Conservation (phyloP, 1,140 invertebrate genomes). For the Andrena cerasifolii region DNA sequence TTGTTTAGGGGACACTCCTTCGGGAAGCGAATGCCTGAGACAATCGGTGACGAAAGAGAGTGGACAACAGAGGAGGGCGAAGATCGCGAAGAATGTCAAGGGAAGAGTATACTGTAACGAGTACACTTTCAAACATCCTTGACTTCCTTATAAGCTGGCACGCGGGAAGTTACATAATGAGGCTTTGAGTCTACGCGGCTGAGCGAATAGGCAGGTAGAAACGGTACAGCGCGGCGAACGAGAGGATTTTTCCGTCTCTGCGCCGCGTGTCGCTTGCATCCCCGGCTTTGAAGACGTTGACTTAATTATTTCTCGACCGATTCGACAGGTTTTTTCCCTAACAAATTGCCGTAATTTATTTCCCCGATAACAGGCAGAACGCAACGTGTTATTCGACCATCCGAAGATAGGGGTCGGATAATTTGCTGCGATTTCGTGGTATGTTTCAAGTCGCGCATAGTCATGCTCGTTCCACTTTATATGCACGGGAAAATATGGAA, state of each 20-base stretch:
- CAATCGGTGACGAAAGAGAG: conserved; percentile 20
- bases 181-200: conserved; percentile 55
- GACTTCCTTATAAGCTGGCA: conserved; percentile 68
- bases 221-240: conserved; percentile 31
- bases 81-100: conserved; percentile 63
- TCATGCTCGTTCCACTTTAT: too few species aligned
- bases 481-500: too few species aligned
- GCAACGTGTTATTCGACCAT: not conserved
- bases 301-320: not conserved
- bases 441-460: not conserved
- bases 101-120: conserved; percentile 64
- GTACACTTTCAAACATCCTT: conserved; percentile 69
- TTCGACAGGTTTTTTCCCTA: conserved; percentile 12
- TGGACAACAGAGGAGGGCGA: conserved; percentile 26
- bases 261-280: conserved; percentile 12
- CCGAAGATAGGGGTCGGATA: not conserved
- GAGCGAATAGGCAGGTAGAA: conserved; percentile 45
- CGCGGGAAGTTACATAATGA: conserved; percentile 69
- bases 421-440: not conserved
- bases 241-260: not conserved
- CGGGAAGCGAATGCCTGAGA: not conserved
- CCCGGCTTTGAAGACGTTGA: not conserved
- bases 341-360: not conserved
- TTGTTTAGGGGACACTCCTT: not conserved
- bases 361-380: not conserved